phyloP scores from a whole-genome alignment of 2,888 invertebrate species.

The Lobophora halterata region DNA sequence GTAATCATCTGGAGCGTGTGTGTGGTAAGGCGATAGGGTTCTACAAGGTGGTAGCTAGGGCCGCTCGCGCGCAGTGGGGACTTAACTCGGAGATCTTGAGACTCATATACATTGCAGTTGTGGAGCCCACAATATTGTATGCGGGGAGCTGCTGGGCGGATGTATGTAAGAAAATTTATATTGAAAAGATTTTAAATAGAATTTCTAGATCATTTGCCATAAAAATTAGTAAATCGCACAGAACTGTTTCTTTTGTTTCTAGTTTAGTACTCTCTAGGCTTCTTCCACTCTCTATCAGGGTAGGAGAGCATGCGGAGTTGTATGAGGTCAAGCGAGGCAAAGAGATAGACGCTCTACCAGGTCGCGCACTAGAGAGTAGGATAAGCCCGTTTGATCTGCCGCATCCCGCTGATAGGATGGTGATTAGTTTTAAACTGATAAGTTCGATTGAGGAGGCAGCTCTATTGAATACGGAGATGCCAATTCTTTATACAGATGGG shows the following conservation, averaged over 20 bases:
- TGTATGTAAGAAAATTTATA: neutral
- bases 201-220: slow-evolving; percentile 1
- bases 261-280: slow-evolving; percentile 1
- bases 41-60: slow-evolving; percentile 4
- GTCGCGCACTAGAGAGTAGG: neutral
- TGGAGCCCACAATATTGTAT: slow-evolving; percentile 8
- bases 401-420: neutral
- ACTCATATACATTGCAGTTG: slow-evolving; percentile 1
- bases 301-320: neutral
- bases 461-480: neutral
- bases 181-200: neutral
- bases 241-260: slow-evolving; percentile 2
- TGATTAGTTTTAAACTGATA: neutral
- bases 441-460: neutral
- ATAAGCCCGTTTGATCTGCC: neutral
- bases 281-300: neutral
- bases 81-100: slow-evolving; percentile 8
- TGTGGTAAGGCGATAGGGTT: slow-evolving; percentile 2
- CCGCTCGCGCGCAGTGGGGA: slow-evolving; percentile 9
- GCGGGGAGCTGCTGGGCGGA: slow-evolving; percentile 5
- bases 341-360: neutral
- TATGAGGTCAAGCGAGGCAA: slow-evolving; percentile 5
- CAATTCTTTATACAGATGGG: neutral
- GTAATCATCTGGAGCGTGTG: neutral
- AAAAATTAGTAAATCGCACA: slow-evolving; percentile 4